These are phyloP conservation scores for Limnephilus lunatus DNA, from an alignment of 2,888 invertebrate species.

Conservation along the genomic window DNA sequence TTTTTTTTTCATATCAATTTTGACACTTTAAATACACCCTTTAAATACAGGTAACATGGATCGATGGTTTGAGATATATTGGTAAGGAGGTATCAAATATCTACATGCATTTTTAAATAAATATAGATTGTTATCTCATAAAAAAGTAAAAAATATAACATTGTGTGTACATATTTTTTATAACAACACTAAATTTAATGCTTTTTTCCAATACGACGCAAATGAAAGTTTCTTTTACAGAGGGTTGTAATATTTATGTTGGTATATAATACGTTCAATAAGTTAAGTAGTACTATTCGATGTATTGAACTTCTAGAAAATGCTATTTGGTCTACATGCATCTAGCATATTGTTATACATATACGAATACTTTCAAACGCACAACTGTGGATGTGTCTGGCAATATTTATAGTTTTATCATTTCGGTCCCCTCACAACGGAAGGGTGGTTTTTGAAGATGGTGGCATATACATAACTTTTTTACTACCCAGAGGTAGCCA, in stretches of 20 bases:
- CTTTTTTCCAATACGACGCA: not conserved
- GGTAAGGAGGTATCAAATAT: too few species aligned
- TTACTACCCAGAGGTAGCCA: slow-evolving; percentile 21
- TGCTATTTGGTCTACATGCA: not conserved
- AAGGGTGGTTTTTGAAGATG: slow-evolving; percentile 11
- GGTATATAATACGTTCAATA: not conserved
- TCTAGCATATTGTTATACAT: not conserved
- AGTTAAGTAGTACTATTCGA: not conserved
- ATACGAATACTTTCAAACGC: not conserved
- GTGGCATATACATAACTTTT: slow-evolving; percentile 19
- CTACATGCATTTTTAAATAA: too few species aligned
- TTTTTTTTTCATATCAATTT: not conserved
- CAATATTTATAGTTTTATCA: slow-evolving; percentile 65
- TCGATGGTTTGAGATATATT: too few species aligned
- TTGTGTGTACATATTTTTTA: too few species aligned
- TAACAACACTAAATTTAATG: not conserved
- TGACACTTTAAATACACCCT: not conserved
- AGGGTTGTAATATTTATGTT: not conserved
- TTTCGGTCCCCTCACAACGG: slow-evolving; percentile 15
- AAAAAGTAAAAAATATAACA: too few species aligned
- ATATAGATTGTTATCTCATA: too few species aligned
- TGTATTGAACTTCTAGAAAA: not conserved
- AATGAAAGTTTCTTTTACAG: not conserved
- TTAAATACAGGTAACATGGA: not conserved
- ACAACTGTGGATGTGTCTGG: slow-evolving; percentile 43